Percentiles rank a stretch among this genome's conserved stretches.
phyloP scores from a whole-genome alignment of 2,888 invertebrate species.

The Pyrgus malvae region DNA sequence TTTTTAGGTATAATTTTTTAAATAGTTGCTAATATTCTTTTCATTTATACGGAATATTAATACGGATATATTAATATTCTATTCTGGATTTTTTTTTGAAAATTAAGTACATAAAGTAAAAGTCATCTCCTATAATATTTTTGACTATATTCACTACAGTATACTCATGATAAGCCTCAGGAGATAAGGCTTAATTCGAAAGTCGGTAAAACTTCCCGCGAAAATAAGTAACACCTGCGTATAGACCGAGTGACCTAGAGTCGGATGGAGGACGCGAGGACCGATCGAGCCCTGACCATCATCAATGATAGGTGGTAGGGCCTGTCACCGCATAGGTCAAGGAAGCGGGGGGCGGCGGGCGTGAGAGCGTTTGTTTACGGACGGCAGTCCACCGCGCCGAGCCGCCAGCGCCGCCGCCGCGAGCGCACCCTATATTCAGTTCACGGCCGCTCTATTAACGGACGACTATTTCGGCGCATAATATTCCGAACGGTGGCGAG shows the following conservation, averaged over 20 bases:
- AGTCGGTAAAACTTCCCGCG: background rate
- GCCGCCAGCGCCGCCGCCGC: constrained; percentile 52
- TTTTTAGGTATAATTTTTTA: too few relatives aligned
- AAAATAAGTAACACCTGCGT: background rate
- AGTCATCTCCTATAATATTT: too few relatives aligned
- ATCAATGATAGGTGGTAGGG: constrained; percentile 49
- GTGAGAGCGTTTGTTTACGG: constrained; percentile 51
- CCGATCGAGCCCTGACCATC: constrained; percentile 43
- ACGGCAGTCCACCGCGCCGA: constrained; percentile 45
- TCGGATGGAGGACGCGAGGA: background rate
- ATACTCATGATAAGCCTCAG: background rate
- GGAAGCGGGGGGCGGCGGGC: constrained; percentile 51
- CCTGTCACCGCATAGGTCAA: constrained; percentile 56
- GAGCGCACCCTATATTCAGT: constrained; percentile 72
- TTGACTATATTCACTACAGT: too few relatives aligned
- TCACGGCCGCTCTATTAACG: constrained; percentile 78
- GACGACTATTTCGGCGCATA: constrained; percentile 76
- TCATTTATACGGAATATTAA: too few relatives aligned
- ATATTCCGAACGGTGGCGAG: constrained; percentile 68
- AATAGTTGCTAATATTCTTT: too few relatives aligned
- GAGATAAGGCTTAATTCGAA: background rate
- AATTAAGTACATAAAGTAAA: too few relatives aligned
- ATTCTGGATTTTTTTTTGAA: too few relatives aligned
- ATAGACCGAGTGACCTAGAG: background rate
- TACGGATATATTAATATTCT: too few relatives aligned